phyloP scores from a whole-genome alignment of 2,888 invertebrate genomes.

The Mystacides longicornis region DNA sequence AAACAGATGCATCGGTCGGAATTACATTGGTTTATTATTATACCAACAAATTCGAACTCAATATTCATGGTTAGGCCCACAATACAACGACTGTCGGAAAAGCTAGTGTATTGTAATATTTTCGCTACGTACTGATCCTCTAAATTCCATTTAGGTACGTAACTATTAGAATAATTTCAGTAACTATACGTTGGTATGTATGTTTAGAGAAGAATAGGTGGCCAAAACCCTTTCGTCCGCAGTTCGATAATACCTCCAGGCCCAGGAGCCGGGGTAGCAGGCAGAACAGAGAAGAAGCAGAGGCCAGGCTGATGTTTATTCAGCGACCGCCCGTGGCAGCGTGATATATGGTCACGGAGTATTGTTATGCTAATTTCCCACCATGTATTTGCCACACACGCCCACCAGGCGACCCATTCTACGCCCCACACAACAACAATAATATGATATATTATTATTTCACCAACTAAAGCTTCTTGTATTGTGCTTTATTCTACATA shows the following conservation, averaged over 20 bases:
- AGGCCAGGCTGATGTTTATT: slow-evolving; percentile 5
- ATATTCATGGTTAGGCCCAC: too few relatives aligned
- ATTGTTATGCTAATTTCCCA: slow-evolving; percentile 22
- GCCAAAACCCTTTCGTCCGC: not conserved
- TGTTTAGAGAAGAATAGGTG: not conserved
- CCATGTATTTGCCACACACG: not conserved
- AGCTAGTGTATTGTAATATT: too few relatives aligned
- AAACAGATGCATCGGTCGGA: too few relatives aligned
- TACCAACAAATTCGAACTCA: too few relatives aligned
- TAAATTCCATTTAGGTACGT: too few relatives aligned
- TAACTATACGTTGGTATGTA: too few relatives aligned
- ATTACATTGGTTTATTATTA: too few relatives aligned
- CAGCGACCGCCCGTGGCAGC: slow-evolving; percentile 19
- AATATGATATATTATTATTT: not conserved
- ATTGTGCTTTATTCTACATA: too few relatives aligned
- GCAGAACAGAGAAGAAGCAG: not conserved
- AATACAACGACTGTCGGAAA: too few relatives aligned
- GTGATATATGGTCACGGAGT: slow-evolving; percentile 20
- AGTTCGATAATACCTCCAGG: not conserved
- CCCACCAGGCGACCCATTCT: not conserved
- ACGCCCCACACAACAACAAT: not conserved
- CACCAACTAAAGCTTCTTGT: too few relatives aligned
- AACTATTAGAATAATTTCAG: too few relatives aligned
- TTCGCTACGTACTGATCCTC: too few relatives aligned
- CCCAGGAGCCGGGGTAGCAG: not conserved